Base-by-base conservation (phyloP, 2,888 invertebrate species). In the Aspidapion aeneum region DNA sequence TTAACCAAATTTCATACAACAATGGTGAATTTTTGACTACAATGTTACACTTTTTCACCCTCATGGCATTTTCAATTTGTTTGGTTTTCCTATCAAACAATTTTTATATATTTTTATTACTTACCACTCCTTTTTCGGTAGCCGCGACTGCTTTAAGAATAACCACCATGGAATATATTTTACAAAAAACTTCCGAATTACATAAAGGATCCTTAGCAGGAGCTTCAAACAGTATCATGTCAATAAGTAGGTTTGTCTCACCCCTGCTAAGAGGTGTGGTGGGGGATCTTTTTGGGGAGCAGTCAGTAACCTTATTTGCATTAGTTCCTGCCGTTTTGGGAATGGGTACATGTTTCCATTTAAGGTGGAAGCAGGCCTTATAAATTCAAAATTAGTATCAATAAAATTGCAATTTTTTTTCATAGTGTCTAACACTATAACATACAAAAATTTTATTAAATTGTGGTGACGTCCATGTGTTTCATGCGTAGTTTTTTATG, bases 171-270 rank as follows among this genome's bases (percentile, higher is more conserved):
- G 86, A 87, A 77, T 83, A 87, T 80, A 78, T 87, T 66, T 77
- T 87, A 57, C 82, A 81, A 69, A 80, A 83, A 65, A 81, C 83
- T 67, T 77, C 81, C 61, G 79, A 80, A 16, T 78, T 82, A 12
- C 85, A 87, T 68, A 81, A 83, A 68, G 89, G 88, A 0, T 85
- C 86, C 16, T 75, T 89, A 35, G 82, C 87, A 48, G 89, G 89
- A 51, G 84, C 86, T 22, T 85, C 86, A 12, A 85, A 86, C 72
- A 87, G 87, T 78, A 80, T 87, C 1, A 81, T 86, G 69, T 86
- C 88, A 1, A 68, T 88, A 17, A 81, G 87, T 0, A 83, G 88
- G 66, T 85, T 87, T 65, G 68, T 86, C 18, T 82, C 86, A 18
- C 88, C 88, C 1, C 78, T 87, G 70, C 77, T 84, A 1, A 81